Conservation (phyloP, 2,888 invertebrate genomes). For the Tetragnatha montana region DNA sequence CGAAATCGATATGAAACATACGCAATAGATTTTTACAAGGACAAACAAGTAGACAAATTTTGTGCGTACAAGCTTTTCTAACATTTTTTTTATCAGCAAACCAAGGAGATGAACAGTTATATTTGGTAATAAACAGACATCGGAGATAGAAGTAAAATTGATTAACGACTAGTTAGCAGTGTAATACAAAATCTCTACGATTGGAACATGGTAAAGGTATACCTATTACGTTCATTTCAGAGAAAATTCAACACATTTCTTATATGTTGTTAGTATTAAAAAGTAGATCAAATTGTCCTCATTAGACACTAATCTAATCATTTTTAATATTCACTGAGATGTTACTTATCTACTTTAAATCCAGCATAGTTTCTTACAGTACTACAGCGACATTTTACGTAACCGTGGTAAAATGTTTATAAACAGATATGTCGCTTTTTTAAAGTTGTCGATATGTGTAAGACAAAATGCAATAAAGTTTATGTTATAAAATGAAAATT, state of each 20-base stretch:
- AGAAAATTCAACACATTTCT: conserved; percentile 10
- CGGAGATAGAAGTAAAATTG: not conserved
- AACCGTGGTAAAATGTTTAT: conserved; percentile 14
- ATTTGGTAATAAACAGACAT: not conserved
- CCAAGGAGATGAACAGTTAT: not conserved
- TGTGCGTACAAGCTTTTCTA: conserved; percentile 68
- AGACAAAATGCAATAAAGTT: conserved; percentile 30
- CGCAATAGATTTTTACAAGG: conserved; percentile 36
- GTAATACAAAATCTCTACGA: conserved; percentile 8
- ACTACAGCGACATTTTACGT: conserved; percentile 36
- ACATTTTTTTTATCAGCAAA: conserved; percentile 29
- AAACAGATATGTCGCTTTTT: conserved; percentile 37
- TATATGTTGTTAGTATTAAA: not conserved
- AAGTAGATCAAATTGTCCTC: not conserved
- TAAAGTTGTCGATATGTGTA: conserved; percentile 30
- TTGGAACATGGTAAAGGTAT: not conserved
- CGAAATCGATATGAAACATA: conserved; percentile 28
- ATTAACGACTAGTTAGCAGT: conserved; percentile 21
- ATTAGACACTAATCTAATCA: not conserved
- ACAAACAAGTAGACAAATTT: conserved; percentile 40
- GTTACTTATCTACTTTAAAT: conserved; percentile 18
- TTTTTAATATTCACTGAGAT: not conserved
- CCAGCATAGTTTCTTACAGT: not conserved
- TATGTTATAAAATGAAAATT: conserved; percentile 47
- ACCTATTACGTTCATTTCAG: not conserved